These are phyloP conservation scores for Acrobasis repandana DNA, from an alignment of 2,888 invertebrate species.

Conservation along the genomic window DNA sequence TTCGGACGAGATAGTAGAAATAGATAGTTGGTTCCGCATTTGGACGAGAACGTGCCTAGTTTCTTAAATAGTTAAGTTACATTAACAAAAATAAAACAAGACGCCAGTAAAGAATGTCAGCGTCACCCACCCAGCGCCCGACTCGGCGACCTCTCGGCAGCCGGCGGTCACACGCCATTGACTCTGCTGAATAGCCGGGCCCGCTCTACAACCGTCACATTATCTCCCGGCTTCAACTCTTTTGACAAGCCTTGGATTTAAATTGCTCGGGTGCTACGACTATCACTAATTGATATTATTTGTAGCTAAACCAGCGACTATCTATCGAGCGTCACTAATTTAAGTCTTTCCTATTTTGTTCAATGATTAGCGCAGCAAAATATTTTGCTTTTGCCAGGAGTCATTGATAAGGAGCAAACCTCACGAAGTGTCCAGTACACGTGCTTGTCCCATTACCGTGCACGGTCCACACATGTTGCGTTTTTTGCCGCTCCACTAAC, in stretches of 20 bases:
- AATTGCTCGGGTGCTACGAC: slow-evolving; percentile 51
- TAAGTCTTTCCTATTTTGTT: slow-evolving; percentile 13
- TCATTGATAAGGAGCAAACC: slow-evolving; percentile 50
- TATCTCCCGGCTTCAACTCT: slow-evolving; percentile 59
- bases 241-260: slow-evolving; percentile 60
- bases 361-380: neutral
- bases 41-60: slow-evolving; percentile 30
- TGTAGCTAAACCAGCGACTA: slow-evolving; percentile 36
- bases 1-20: slow-evolving; percentile 9
- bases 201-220: slow-evolving; percentile 59
- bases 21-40: slow-evolving; percentile 1
- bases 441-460: slow-evolving; percentile 53
- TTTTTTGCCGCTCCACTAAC: slow-evolving; percentile 57
- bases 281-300: slow-evolving; percentile 44
- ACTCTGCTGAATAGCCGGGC: slow-evolving; percentile 70
- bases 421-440: slow-evolving; percentile 55
- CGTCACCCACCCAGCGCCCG: slow-evolving; percentile 62
- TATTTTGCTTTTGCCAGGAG: slow-evolving; percentile 22
- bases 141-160: slow-evolving; percentile 61
- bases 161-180: slow-evolving; percentile 80
- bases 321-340: slow-evolving; percentile 24
- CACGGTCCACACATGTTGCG: slow-evolving; percentile 62
- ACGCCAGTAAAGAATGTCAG: slow-evolving; percentile 72
- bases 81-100: slow-evolving; percentile 62
- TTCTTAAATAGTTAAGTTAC: slow-evolving; percentile 46